Percentiles rank a stretch among this genome's conserved stretches.
Conservation (phyloP, 1,140 invertebrate genomes). For the Ceratitis capitata region DNA sequence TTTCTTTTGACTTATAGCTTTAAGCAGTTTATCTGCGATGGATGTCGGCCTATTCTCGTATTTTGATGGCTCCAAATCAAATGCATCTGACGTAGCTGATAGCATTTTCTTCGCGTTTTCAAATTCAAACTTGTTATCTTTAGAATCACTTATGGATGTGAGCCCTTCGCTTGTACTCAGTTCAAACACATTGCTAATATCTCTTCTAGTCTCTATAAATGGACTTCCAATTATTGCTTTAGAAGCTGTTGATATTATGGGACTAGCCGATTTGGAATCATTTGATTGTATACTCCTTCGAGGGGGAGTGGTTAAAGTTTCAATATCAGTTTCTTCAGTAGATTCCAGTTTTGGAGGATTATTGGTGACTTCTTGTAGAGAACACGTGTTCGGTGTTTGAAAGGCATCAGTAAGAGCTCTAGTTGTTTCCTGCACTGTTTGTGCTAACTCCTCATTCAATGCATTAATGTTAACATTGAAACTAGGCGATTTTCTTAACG, state of each 20-base stretch:
- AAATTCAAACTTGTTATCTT: conserved; percentile 68
- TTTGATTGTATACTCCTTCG: neutral
- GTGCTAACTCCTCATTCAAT: conserved; percentile 58
- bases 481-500: conserved; percentile 61
- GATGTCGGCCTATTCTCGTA: conserved; percentile 66
- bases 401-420: conserved; percentile 57
- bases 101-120: conserved; percentile 65
- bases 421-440: conserved; percentile 61
- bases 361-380: conserved; percentile 18
- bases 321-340: neutral
- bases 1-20: conserved; percentile 68
- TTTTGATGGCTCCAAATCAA: conserved; percentile 58
- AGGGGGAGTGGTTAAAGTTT: neutral
- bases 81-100: conserved; percentile 51
- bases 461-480: conserved; percentile 62
- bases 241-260: neutral
- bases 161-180: conserved; percentile 55
- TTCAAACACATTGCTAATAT: conserved; percentile 59
- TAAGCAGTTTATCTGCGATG: conserved; percentile 71
- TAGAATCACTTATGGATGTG: conserved; percentile 64
- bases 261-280: conserved; percentile 39
- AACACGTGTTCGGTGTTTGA: conserved; percentile 50
- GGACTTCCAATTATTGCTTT: conserved; percentile 62
- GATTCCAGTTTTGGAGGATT: neutral
- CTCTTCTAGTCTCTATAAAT: conserved; percentile 64